These are phyloP conservation scores for Sialis fuliginosa DNA, from an alignment of 2,888 invertebrate species.

Conservation along the genomic window DNA sequence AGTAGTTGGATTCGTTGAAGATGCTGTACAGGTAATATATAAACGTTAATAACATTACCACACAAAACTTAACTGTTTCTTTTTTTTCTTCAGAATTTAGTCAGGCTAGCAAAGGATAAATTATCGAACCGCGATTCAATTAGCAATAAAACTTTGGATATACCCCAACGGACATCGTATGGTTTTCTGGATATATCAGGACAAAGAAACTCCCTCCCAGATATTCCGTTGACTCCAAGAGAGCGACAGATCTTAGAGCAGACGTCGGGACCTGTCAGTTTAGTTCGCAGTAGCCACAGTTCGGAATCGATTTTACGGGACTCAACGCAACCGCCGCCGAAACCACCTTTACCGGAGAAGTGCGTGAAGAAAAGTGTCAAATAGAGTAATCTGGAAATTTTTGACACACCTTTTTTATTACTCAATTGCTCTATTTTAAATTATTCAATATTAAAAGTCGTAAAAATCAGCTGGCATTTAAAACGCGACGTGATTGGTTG, in stretches of 20 bases:
- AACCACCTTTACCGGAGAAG: constrained; percentile 75
- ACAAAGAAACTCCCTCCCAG: constrained; percentile 53
- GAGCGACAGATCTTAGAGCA: constrained; percentile 48
- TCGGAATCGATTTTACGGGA: constrained; percentile 62
- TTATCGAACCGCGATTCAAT: constrained; percentile 23
- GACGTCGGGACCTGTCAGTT: constrained; percentile 27
- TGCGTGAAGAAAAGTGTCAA: constrained; percentile 18
- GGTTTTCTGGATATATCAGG: constrained; percentile 27
- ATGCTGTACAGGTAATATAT: constrained; percentile 45
- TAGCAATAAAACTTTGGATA: constrained; percentile 16
- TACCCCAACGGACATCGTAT: constrained; percentile 25
- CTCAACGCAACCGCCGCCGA: constrained; percentile 63
- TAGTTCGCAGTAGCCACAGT: constrained; percentile 61
- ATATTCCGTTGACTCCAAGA: constrained; percentile 68
- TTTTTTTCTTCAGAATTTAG: constrained; percentile 38
- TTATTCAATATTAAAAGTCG: too few species aligned
- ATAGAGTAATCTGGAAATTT: too few species aligned
- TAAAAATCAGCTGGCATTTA: too few species aligned
- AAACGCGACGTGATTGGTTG: too few species aligned
- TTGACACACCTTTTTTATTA: too few species aligned
- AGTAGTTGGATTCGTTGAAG: constrained; percentile 51
- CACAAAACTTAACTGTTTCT: neutral
- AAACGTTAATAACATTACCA: neutral
- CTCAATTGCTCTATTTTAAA: too few species aligned
- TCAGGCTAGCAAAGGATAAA: constrained; percentile 66